phyloP scores from a whole-genome alignment of 2,797 vertebrate genomes.

The Gymnoscopelus braueri region DNA sequence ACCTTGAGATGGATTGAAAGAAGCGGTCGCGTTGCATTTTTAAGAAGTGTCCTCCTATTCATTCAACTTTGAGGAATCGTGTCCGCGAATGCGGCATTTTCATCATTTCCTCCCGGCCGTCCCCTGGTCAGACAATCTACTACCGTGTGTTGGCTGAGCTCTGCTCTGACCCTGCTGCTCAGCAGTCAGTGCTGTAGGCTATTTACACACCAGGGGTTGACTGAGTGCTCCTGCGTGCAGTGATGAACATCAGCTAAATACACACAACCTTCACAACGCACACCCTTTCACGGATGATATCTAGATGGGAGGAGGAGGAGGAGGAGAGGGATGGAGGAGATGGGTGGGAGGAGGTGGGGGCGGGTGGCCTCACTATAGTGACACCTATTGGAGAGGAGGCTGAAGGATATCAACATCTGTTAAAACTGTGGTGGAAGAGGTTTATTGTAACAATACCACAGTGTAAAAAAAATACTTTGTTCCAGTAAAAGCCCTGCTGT shows the following conservation, averaged over 20 bases:
- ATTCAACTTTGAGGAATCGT: constrained; percentile 48
- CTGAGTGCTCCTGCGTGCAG: constrained; percentile 15
- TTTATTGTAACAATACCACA: too few relatives aligned
- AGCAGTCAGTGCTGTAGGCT: too few relatives aligned
- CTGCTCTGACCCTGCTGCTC: background rate
- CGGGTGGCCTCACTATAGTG: constrained; percentile 56
- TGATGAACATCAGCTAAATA: constrained; percentile 50
- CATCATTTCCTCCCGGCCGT: background rate
- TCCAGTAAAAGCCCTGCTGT: too few relatives aligned
- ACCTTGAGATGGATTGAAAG: constrained; percentile 66
- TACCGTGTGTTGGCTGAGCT: constrained; percentile 15
- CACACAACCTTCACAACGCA: constrained; percentile 74
- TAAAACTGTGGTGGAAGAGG: too few relatives aligned
- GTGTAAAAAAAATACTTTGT: too few relatives aligned
- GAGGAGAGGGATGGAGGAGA: constrained; percentile 10
- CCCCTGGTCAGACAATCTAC: constrained; percentile 30
- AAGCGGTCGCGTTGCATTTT: constrained; percentile 51
- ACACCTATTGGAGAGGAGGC: constrained; percentile 80
- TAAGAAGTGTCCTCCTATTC: background rate
- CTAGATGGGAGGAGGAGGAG: constrained; percentile 50
- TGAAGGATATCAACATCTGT: background rate
- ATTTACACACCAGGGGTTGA: too few relatives aligned
- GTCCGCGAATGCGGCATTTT: constrained; percentile 44
- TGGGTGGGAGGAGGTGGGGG: constrained; percentile 5
- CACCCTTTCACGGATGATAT: constrained; percentile 74